These are phyloP conservation scores for Megaceryle maxima DNA, from an alignment of 2,113 vertebrate species.

Conservation along the genomic window DNA sequence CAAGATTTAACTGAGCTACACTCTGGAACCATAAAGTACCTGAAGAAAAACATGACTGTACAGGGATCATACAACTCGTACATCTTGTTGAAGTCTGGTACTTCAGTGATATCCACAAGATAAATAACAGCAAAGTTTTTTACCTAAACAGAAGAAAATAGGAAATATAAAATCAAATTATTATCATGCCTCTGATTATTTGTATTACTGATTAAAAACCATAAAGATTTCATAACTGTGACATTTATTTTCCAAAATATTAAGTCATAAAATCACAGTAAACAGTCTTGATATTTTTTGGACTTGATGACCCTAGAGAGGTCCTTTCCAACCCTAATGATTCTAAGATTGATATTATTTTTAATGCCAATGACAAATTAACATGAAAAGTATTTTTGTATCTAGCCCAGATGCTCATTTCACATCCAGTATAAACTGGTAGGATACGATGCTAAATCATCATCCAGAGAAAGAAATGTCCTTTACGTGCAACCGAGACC, in stretches of 20 bases:
- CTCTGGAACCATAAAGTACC: slow-evolving; percentile 71
- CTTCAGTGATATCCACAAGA: slow-evolving; percentile 98
- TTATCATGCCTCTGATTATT: background rate
- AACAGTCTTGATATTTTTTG: background rate
- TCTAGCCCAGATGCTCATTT: background rate
- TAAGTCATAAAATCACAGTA: background rate
- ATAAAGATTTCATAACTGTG: background rate
- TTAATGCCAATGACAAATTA: background rate
- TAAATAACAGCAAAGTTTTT: slow-evolving; percentile 99
- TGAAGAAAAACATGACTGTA: slow-evolving; percentile 99
- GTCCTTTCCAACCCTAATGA: too few relatives aligned
- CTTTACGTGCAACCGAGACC: background rate
- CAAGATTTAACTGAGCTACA: background rate
- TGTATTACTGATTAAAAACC: background rate
- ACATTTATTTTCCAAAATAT: background rate
- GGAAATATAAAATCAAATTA: background rate
- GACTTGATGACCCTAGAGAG: too few relatives aligned
- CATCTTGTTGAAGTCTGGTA: slow-evolving; percentile 99
- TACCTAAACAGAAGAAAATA: slow-evolving; percentile 77
- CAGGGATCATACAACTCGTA: slow-evolving; percentile 97
- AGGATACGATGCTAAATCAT: background rate
- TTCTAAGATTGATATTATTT: background rate
- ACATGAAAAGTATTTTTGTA: background rate
- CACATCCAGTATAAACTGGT: background rate
- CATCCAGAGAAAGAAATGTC: background rate